Conservation (phyloP, 2,797 vertebrate genomes). For the Holocentrus rufus region DNA sequence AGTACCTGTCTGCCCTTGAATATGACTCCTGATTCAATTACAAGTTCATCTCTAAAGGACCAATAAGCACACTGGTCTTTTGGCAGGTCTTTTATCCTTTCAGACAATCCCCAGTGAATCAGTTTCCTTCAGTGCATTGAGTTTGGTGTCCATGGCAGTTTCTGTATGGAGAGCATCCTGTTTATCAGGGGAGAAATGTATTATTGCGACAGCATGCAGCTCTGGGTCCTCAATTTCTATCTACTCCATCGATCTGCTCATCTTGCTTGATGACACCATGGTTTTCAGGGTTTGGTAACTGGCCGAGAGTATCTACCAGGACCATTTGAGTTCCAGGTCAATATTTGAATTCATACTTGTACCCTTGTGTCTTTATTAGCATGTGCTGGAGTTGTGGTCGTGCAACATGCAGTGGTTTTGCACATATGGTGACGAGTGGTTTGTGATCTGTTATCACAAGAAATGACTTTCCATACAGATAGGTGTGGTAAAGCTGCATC, state of each 20-base stretch:
- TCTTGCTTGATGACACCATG: constrained; percentile 14
- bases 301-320: constrained; percentile 18
- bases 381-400: constrained; percentile 16
- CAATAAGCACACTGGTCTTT: constrained; percentile 22
- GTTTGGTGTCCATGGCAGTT: constrained; percentile 15
- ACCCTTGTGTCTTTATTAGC: constrained; percentile 20
- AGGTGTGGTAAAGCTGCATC: constrained; percentile 44
- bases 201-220: constrained; percentile 22
- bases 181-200: constrained; percentile 33
- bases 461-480: constrained; percentile 43
- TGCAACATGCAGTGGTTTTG: constrained; percentile 33
- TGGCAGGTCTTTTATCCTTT: constrained; percentile 21
- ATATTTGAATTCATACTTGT: constrained; percentile 19
- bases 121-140: constrained; percentile 29
- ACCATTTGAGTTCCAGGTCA: constrained; percentile 5
- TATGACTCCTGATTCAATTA: constrained; percentile 25
- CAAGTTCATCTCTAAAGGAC: constrained; percentile 21
- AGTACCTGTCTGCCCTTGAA: constrained; percentile 44
- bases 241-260: constrained; percentile 13
- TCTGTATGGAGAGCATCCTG: constrained; percentile 16
- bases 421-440: constrained; percentile 26
- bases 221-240: constrained; percentile 21
- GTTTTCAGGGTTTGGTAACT: constrained; percentile 32
- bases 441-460: constrained; percentile 38
- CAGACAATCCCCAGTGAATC: constrained; percentile 33